phyloP scores from a whole-genome alignment of 2,888 invertebrate species.

The Dysmachus trigonus region DNA sequence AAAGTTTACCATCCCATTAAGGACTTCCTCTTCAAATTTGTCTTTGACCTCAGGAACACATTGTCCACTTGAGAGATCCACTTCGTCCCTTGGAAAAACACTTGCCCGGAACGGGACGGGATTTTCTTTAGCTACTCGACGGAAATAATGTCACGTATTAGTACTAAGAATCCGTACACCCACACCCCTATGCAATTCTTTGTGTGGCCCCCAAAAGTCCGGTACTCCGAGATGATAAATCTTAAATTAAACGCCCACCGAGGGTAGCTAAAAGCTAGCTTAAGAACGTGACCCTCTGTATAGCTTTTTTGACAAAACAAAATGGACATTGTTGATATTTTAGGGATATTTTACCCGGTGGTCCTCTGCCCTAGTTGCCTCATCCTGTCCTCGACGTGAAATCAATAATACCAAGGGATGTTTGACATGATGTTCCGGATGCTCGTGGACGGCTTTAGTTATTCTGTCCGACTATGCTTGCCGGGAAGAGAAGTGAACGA shows the following conservation, averaged over 20 bases:
- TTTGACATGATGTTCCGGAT: background rate
- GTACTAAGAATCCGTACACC: background rate
- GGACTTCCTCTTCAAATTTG: constrained; percentile 26
- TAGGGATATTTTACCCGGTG: background rate
- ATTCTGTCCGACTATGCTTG: background rate
- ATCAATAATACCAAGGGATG: background rate
- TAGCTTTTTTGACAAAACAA: background rate
- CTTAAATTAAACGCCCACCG: constrained; percentile 6
- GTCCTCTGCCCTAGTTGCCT: background rate
- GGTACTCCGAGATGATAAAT: background rate
- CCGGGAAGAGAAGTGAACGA: too few species aligned
- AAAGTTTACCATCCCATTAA: constrained; percentile 23
- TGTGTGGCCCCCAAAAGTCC: background rate
- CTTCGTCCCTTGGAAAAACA: constrained; percentile 11
- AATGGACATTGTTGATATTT: constrained; percentile 21
- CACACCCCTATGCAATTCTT: background rate
- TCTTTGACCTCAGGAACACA: constrained; percentile 28
- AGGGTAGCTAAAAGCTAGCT: constrained; percentile 4
- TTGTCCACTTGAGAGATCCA: background rate
- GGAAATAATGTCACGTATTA: constrained; percentile 13
- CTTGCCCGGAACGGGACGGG: background rate
- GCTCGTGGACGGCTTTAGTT: background rate
- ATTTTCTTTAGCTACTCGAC: background rate
- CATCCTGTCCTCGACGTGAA: background rate
- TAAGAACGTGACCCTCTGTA: constrained; percentile 9